These are phyloP conservation scores for Vidua macroura DNA, from an alignment of 2,113 vertebrate species.

Conservation along the genomic window DNA sequence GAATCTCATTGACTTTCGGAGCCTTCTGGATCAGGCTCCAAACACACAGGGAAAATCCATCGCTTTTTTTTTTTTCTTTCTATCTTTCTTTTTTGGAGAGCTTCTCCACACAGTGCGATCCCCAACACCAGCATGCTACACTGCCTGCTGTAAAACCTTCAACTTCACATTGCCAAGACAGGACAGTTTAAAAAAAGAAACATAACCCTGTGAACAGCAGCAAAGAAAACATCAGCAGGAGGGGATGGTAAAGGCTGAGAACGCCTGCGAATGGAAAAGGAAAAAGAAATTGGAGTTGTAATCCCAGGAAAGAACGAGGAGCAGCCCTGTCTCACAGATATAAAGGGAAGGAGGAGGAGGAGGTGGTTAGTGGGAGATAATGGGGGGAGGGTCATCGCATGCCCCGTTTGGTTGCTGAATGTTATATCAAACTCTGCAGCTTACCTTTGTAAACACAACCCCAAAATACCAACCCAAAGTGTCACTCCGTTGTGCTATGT, in stretches of 20 bases:
- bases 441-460: conserved; percentile 60
- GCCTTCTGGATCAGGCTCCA: neutral
- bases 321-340: conserved; percentile 50
- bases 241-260: conserved; percentile 23
- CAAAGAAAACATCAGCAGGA: conserved; percentile 22
- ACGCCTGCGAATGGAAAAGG: neutral
- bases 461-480: conserved; percentile 29
- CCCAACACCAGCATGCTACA: neutral
- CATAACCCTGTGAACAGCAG: neutral
- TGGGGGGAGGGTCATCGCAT: conserved; percentile 4
- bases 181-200: conserved; percentile 45
- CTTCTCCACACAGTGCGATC: neutral
- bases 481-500: conserved; percentile 44
- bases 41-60: neutral
- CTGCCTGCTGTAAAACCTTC: conserved; percentile 45
- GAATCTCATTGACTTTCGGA: conserved; percentile 26
- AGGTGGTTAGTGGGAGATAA: conserved; percentile 53
- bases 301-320: conserved; percentile 36
- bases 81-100: neutral
- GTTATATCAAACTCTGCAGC: conserved; percentile 27
- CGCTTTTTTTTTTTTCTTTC: neutral
- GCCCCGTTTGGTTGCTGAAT: conserved; percentile 1
- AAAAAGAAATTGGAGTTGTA: conserved; percentile 27
- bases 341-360: conserved; percentile 41
- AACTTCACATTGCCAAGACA: neutral